These are phyloP conservation scores for Unio delphinus DNA, from an alignment of 2,888 invertebrate genomes.

Conservation along the genomic window DNA sequence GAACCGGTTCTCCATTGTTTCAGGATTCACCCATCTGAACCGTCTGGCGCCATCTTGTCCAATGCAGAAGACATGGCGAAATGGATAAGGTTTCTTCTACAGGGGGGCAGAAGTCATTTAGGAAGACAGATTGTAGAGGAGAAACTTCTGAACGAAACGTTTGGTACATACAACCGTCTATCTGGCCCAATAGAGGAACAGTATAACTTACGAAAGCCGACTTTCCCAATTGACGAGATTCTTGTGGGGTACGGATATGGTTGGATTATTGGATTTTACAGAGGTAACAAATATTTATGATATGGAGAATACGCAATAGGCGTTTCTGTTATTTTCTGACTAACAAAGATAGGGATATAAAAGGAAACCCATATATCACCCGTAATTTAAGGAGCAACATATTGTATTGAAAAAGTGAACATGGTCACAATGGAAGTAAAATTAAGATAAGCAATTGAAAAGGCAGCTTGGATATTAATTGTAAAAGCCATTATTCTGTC, in stretches of 20 bases:
- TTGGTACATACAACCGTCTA: too few relatives aligned
- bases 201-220: background rate
- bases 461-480: too few relatives aligned
- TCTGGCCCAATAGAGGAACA: too few relatives aligned
- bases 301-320: too few relatives aligned
- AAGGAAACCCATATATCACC: too few relatives aligned
- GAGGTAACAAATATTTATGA: constrained; percentile 13
- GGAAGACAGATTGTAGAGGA: constrained; percentile 21
- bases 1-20: background rate
- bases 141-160: constrained; percentile 17
- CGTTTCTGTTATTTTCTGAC: too few relatives aligned
- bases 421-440: too few relatives aligned
- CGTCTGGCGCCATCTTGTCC: constrained; percentile 23
- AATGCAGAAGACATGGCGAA: constrained; percentile 52
- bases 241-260: constrained; percentile 25
- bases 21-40: constrained; percentile 27
- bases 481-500: too few relatives aligned
- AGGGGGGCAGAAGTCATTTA: constrained; percentile 27
- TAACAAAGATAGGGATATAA: too few relatives aligned
- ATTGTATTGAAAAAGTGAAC: too few relatives aligned
- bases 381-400: too few relatives aligned
- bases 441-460: too few relatives aligned
- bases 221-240: constrained; percentile 16
- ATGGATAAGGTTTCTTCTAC: constrained; percentile 55
- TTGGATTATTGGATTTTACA: constrained; percentile 23